These are phyloP conservation scores for Dunckerocampus dactyliophorus DNA, from an alignment of 2,113 vertebrate genomes.

Conservation along the genomic window DNA sequence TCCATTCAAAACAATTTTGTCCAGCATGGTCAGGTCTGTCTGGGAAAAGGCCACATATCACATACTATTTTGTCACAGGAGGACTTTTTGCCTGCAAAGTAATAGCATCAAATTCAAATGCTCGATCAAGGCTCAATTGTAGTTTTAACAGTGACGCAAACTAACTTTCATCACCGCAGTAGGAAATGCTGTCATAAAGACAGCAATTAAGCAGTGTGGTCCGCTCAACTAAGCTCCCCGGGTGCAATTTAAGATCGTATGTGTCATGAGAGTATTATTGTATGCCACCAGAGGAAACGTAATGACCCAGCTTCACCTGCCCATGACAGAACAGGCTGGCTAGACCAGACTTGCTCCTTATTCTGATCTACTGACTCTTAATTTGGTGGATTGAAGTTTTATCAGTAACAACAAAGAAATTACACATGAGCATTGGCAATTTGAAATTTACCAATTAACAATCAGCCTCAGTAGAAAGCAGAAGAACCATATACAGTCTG, in stretches of 20 bases:
- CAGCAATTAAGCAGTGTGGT: constrained; percentile 44
- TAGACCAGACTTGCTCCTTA: too few species aligned
- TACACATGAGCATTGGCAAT: too few species aligned
- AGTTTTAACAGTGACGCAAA: constrained; percentile 47
- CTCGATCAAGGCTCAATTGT: constrained; percentile 43
- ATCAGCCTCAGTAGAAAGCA: too few species aligned
- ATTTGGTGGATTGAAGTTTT: too few species aligned
- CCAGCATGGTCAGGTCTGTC: background rate
- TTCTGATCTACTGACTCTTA: too few species aligned
- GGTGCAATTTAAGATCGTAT: constrained; percentile 21
- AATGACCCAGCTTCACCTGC: constrained; percentile 9
- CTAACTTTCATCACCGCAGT: constrained; percentile 34
- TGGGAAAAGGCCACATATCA: constrained; percentile 11
- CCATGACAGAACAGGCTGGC: background rate
- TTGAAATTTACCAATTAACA: too few species aligned
- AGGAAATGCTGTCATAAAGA: constrained; percentile 50
- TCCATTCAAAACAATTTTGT: constrained; percentile 11
- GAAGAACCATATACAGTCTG: too few species aligned
- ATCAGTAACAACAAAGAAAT: too few species aligned
- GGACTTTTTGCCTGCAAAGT: constrained; percentile 3
- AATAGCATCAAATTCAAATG: constrained; percentile 18
- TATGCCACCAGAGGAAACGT: constrained; percentile 8
- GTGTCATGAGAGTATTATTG: constrained; percentile 24
- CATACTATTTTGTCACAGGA: constrained; percentile 2
- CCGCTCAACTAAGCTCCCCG: constrained; percentile 31